Evolutionary conservation across 92 coral and sea anemone genomes (phyloP), one percentile per base, ranked within the genome.

Genomic region (Chrysogorgia sp.): DNA sequence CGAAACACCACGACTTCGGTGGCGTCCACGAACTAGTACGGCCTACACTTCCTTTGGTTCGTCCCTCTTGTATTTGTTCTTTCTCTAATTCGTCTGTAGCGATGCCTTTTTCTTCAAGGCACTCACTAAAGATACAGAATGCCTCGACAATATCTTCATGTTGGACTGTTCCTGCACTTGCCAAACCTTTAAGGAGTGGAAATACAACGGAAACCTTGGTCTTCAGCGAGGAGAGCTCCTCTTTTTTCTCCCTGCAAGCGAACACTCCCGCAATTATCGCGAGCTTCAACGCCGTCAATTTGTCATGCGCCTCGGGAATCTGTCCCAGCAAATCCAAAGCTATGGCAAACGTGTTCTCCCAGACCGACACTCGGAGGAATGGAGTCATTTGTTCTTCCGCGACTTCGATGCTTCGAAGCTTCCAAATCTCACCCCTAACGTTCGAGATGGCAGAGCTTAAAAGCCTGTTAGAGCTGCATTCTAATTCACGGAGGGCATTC

Each of bases 1-100:
- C 98, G 70, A 93, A 93, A 79, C 88, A 91, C 98, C 98, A 93
- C 17, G 86, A 87, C 79, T 78, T 90, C 4, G 94, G 98, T 66
- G 93, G 87, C 83, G 76, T 30, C 78, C 83, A 93, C 7, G 68
- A 3, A 45, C 41, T 67, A 13, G 87, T 72, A 48, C 80, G 28
- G 62, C 26, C 23, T 67, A 85, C 35, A 81, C 86, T 81, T 84
- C 82, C 66, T 75, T 83, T 7, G 77, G 63, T 20, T 85, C 79
- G 61, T 90, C 83, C 25, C 63, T 81, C 59, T n/a, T n/a, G n/a
- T 85, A 87, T 62, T 80, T 84, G 10, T 79, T 77, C 83, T 82
- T 58, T 25, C 86, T 90, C 7, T 60, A 83, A 17, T 72, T 40
- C 53, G 60, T 86, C 74, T 71, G 82, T 45, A 15, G 53, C 75